Base-by-base conservation (phyloP, 2,797 vertebrate species). In the Stomatorhinus walkeri region DNA sequence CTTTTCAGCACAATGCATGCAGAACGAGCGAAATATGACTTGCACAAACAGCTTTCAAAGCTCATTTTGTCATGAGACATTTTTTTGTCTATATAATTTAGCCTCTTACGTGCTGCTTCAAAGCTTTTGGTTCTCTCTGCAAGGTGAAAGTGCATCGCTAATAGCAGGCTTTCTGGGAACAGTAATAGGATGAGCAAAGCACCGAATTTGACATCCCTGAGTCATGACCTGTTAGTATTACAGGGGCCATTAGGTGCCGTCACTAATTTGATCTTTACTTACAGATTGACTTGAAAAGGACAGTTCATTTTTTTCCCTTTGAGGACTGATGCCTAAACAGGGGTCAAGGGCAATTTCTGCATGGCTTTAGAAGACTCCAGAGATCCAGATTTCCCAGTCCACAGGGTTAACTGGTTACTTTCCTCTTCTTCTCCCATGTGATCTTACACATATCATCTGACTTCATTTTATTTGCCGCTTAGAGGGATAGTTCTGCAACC, bases 261-360 rank as follows among this genome's bases (percentile, higher is more conserved):
- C 76, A 91, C 93, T 92, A 90, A 91, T 91, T 92, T 94, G 91
- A 94, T 94, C 90, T 92, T 92, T 88, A 92, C 91, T 93, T 91
- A 93, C 90, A 88, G 88, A 68, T 90, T 88, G 61, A 91, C 91
- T 91, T 61, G 64, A 87, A 88, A 85, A 89, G 90, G 91, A 92
- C 92, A 90, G 90, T 94, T 94, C 22, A 92, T 94, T 91, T 91
- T 90, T 92, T 92, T 89, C 40, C 88, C 10, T 61, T 49, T 32
- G 54, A 61, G 52, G 54, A 85, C 84, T 54, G 81, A 87, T 89
- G 32, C 84, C 92, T 92, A 93, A 94, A 91, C 90, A 92, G 90
- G 49, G 22, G 91, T 87, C 68, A 52, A 90, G 92, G 92, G 91
- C 92, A 85, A 32, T 90, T 96, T 94, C 93, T 91, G 94, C 93